Evolutionary conservation across 2,797 vertebrate genomes (phyloP), one percentile per base, ranked within the genome.

Genomic region (Okamejei kenojei): DNA sequence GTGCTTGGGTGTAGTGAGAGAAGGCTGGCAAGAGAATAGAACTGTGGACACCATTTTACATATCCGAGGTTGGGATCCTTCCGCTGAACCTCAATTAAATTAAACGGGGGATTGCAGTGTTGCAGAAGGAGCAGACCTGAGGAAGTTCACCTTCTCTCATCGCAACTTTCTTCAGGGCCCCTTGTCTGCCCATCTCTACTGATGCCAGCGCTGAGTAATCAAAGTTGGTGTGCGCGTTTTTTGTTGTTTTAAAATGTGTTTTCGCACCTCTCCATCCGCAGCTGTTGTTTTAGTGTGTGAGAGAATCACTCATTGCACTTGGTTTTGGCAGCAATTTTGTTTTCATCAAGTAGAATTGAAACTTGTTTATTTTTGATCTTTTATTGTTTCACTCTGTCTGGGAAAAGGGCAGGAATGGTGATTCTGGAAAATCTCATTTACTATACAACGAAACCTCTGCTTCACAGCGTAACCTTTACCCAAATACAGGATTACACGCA

Each of bases 261-360:
- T 86, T 63, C 7, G 15, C 82, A 86, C 82, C 82, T 86, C 63
- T 86, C 82, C 61, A 54, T 61, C 23, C 65, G 58, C 29, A 86
- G 61, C 82, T 65, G 82, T 61, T 84, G 81, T 86, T 86, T 86
- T 32, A 86, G 82, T 86, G 61, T 65, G 29, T 86, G 82, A 65
- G 61, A 86, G 63, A 63, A 86, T 86, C 82, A 86, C 13, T 86
- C 82, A 17, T 86, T 65, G 82, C 29, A 19, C n/a, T 86, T 65
- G 82, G 58, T 65, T 32, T 86, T 86, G 58, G 82, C 82, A 86
- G 82, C 29, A 86, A 86, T 86, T 86, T 86, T 32, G 58, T 86
- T 86, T 86, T 61, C 82, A 65, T 32, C 29, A n/a, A 29, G 82
- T 58, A 86, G 82, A 86, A 63, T 65, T 86, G 61, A 86, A 61